Evolutionary conservation across 1,140 invertebrate genomes (phyloP).

Genomic region (Centruroides sculpturatus): DNA sequence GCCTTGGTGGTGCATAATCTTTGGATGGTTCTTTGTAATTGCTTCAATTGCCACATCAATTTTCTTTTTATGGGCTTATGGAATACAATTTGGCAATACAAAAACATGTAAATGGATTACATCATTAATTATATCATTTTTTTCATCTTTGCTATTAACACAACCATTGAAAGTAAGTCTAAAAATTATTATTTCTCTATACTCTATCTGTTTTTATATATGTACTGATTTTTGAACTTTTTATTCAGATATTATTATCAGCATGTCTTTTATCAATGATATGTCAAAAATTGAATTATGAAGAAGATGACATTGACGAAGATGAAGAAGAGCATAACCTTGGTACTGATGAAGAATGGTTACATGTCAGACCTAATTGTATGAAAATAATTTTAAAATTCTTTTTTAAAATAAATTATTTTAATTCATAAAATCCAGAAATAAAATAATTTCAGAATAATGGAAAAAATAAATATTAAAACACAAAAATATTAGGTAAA

Average conservation of each 20-base stretch:
- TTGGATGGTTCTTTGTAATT: constrained; percentile 29
- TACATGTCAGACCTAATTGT: constrained; percentile 2
- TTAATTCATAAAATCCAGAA: no score
- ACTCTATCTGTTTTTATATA: neutral
- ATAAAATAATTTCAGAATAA: no score
- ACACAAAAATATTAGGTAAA: no score
- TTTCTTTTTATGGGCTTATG: constrained; percentile 30
- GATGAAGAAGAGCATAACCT: constrained; percentile 13
- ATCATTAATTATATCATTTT: constrained; percentile 31
- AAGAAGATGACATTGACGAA: constrained; percentile 7
- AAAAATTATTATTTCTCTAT: neutral
- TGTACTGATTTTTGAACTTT: neutral
- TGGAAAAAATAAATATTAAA: no score
- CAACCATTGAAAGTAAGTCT: constrained; percentile 31
- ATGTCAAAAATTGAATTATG: neutral
- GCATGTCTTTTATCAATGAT: neutral
- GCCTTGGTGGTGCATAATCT: constrained; percentile 29
- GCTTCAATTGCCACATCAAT: constrained; percentile 21
- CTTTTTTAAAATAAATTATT: neutral
- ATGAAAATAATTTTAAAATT: neutral
- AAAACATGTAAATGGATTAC: constrained; percentile 33
- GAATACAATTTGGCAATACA: constrained; percentile 29
- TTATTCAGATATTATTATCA: constrained; percentile 3
- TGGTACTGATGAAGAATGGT: constrained; percentile 8
- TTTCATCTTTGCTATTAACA: constrained; percentile 31